These are phyloP conservation scores for Drosophila dives DNA, from an alignment of 2,888 invertebrate species.

Conservation along the genomic window DNA sequence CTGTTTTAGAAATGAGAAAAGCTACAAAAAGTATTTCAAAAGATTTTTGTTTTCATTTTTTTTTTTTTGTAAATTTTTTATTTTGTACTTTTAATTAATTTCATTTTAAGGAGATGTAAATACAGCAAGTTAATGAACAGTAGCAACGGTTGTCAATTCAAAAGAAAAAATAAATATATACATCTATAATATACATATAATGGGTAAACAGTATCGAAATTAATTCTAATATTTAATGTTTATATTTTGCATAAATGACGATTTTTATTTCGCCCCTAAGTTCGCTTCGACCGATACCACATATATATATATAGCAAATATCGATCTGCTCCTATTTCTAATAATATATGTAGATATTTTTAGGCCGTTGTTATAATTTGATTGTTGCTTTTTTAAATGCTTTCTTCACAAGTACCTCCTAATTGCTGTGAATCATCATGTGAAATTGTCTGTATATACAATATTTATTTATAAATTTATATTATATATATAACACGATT, in stretches of 20 bases:
- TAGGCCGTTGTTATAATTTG: neutral
- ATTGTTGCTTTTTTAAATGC: neutral
- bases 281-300: neutral
- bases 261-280: neutral
- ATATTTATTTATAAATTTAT: neutral
- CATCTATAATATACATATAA: neutral
- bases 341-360: neutral
- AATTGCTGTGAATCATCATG: neutral
- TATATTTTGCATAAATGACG: neutral
- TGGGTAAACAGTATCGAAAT: neutral
- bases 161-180: conserved; percentile 9
- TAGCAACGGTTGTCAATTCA: conserved; percentile 49
- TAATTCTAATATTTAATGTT: neutral
- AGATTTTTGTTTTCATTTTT: neutral
- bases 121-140: conserved; percentile 22
- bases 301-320: neutral
- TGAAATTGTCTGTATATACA: neutral
- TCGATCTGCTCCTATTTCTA: neutral
- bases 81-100: neutral
- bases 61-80: conserved; percentile 1
- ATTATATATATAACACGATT: neutral
- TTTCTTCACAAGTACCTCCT: neutral
- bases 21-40: neutral
- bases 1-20: neutral
- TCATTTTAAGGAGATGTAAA: conserved; percentile 25